Evolutionary conservation across 2,888 invertebrate species (phyloP).

Genomic region (Stomorhina lunata): DNA sequence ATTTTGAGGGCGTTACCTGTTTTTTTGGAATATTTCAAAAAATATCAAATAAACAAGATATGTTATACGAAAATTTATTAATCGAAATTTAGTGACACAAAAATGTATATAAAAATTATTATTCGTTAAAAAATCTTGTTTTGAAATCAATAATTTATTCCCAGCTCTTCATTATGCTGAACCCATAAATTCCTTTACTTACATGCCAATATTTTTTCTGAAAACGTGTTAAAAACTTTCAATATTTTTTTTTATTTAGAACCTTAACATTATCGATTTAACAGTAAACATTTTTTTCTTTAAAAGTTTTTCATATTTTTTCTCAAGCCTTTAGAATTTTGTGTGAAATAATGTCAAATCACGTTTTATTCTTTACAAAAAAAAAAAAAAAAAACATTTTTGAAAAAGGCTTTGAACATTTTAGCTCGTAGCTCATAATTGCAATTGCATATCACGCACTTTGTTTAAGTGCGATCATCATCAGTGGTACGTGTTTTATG

Average conservation of each 20-base stretch:
- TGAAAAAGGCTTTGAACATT: slow-evolving; percentile 26
- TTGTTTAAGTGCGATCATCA: slow-evolving; percentile 47
- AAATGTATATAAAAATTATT: too few species aligned
- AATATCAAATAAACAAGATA: background rate
- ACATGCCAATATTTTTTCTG: background rate
- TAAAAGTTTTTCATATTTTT: background rate
- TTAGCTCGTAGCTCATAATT: slow-evolving; percentile 49
- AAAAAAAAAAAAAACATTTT: slow-evolving; percentile 4
- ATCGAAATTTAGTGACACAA: background rate
- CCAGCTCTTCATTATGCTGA: background rate
- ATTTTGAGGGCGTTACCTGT: slow-evolving; percentile 17
- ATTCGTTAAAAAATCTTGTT: too few species aligned
- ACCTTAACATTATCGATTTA: slow-evolving; percentile 15
- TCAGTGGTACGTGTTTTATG: slow-evolving; percentile 50
- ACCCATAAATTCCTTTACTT: background rate
- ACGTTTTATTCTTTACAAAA: slow-evolving; percentile 27
- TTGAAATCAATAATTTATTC: background rate
- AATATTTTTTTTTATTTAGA: slow-evolving; percentile 14
- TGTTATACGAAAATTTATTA: background rate
- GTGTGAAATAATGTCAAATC: slow-evolving; percentile 31
- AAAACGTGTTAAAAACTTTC: slow-evolving; percentile 35
- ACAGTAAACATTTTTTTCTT: slow-evolving; percentile 2
- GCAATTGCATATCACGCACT: slow-evolving; percentile 62
- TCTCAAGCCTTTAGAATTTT: background rate
- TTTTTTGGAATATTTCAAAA: background rate